Percentiles rank a stretch among this genome's conserved stretches.
Conservation (phyloP, 2,113 vertebrate genomes). For the Conger conger region DNA sequence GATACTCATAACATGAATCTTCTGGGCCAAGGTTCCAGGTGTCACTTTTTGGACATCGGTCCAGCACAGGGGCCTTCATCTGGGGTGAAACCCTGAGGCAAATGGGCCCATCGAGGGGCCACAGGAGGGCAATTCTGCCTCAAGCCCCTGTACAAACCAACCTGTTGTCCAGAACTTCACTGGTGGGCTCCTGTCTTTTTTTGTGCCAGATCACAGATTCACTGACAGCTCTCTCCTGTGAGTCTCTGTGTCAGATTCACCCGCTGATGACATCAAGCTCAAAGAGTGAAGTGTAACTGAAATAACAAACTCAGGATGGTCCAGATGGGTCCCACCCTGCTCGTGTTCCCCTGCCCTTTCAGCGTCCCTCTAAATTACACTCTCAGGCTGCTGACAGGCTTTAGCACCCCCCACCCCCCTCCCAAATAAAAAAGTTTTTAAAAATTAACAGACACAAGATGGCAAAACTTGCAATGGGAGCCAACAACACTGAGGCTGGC, state of each 20-base stretch:
- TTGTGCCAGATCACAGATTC: background rate
- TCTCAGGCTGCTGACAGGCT: slow-evolving; percentile 43
- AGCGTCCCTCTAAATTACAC: slow-evolving; percentile 48
- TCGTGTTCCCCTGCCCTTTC: slow-evolving; percentile 45
- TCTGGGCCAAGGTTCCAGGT: background rate
- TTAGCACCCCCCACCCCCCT: slow-evolving; percentile 35
- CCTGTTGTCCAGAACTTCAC: background rate
- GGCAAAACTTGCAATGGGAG: slow-evolving; percentile 26
- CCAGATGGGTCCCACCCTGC: slow-evolving; percentile 40
- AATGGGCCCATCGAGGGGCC: background rate
- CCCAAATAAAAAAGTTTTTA: slow-evolving; percentile 34
- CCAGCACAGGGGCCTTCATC: background rate
- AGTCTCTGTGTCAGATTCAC: background rate
- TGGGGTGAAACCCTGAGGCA: background rate
- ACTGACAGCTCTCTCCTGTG: background rate
- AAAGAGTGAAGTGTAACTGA: slow-evolving; percentile 9
- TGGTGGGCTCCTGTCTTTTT: background rate
- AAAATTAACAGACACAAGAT: slow-evolving; percentile 44
- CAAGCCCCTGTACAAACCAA: background rate
- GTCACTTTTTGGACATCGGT: background rate
- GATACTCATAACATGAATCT: background rate
- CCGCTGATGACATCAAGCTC: background rate
- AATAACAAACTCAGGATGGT: slow-evolving; percentile 27
- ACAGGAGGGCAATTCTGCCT: background rate
- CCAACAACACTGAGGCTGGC: slow-evolving; percentile 37